phyloP scores from a whole-genome alignment of 2,888 invertebrate genomes.

The Drosophila atripex region DNA sequence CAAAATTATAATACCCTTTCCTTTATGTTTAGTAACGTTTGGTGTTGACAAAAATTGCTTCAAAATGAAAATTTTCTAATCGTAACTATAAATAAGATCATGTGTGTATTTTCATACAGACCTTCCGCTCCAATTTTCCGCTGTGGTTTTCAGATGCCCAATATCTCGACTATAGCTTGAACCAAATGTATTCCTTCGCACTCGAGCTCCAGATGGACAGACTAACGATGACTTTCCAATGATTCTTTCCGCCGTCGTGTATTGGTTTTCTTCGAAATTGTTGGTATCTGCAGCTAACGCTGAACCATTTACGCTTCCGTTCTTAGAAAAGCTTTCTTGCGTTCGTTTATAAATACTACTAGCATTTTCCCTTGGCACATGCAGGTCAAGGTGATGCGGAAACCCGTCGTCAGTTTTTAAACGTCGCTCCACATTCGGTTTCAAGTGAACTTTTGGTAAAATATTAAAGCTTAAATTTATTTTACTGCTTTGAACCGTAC shows the following conservation, averaged over 20 bases:
- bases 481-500: constrained; percentile 12
- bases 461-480: constrained; percentile 71
- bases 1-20: too few species aligned
- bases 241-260: constrained; percentile 49
- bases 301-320: constrained; percentile 16
- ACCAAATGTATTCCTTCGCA: constrained; percentile 80
- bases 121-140: constrained; percentile 73
- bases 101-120: not conserved
- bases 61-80: too few species aligned
- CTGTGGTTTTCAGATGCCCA: constrained; percentile 65
- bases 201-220: constrained; percentile 54
- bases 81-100: too few species aligned
- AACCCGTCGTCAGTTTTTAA: constrained; percentile 25
- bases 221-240: constrained; percentile 46
- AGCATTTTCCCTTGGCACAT: constrained; percentile 25
- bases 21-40: too few species aligned
- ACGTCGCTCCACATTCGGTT: constrained; percentile 44
- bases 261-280: constrained; percentile 33
- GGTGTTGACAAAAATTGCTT: too few species aligned
- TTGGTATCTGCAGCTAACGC: constrained; percentile 11
- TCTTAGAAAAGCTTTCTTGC: constrained; percentile 14
- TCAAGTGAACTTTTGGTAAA: constrained; percentile 81
- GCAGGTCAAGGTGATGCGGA: constrained; percentile 40
- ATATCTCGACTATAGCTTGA: constrained; percentile 78
- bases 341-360: constrained; percentile 15